These are phyloP conservation scores for Amiota communis DNA, from an alignment of 2,888 invertebrate species.

Conservation along the genomic window DNA sequence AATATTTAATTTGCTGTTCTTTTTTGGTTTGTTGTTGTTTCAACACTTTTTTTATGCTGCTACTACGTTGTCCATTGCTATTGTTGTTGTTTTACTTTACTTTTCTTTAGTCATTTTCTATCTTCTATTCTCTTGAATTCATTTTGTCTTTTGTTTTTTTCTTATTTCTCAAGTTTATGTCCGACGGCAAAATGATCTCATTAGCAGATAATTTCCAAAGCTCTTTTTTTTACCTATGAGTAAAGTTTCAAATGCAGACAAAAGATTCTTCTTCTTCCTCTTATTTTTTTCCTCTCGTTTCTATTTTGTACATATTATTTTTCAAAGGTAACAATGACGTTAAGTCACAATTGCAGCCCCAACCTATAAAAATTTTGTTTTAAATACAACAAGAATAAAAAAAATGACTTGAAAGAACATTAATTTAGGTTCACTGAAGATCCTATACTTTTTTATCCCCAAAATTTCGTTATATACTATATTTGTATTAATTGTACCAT, in stretches of 20 bases:
- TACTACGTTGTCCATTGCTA: not conserved
- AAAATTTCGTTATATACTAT: too few relatives aligned
- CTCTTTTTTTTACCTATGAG: slow-evolving; percentile 27
- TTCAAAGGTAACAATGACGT: not conserved
- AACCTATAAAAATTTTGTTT: slow-evolving; percentile 29
- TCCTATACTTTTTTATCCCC: too few relatives aligned
- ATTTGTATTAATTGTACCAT: too few relatives aligned
- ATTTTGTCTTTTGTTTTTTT: too few relatives aligned
- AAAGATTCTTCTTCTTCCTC: too few relatives aligned
- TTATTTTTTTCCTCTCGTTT: too few relatives aligned
- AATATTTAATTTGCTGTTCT: not conserved
- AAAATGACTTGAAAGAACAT: too few relatives aligned
- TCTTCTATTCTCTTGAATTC: not conserved
- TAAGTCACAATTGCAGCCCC: slow-evolving; percentile 26
- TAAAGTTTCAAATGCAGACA: too few relatives aligned
- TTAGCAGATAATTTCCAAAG: slow-evolving; percentile 55
- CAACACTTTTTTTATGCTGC: not conserved
- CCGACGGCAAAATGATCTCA: slow-evolving; percentile 46
- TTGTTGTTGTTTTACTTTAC: not conserved
- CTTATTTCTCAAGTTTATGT: not conserved
- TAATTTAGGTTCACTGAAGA: too few relatives aligned
- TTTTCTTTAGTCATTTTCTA: not conserved
- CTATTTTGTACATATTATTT: too few relatives aligned
- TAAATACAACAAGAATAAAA: not conserved
- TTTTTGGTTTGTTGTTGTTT: not conserved